phyloP scores from a whole-genome alignment of 2,797 vertebrate species.

The Vultur gryphus region DNA sequence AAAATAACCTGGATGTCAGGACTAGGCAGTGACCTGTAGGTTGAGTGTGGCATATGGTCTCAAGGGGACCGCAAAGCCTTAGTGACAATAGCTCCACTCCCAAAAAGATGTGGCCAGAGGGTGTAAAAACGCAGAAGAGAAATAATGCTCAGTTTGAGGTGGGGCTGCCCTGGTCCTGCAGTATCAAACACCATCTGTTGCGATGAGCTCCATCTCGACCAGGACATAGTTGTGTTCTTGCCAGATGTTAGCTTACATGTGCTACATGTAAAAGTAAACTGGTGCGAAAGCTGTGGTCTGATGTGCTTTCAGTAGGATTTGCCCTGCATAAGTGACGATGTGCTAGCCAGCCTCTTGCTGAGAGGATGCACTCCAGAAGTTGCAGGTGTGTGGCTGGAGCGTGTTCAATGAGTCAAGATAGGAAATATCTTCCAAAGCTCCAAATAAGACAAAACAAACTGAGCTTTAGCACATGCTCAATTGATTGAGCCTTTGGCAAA shows the following conservation, averaged over 20 bases:
- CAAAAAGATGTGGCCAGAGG: not conserved
- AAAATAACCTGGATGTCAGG: not conserved
- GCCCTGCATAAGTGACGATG: constrained; percentile 40
- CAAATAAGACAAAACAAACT: constrained; percentile 59
- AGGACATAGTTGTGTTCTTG: constrained; percentile 26
- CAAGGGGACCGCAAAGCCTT: not conserved
- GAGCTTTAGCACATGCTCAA: constrained; percentile 59
- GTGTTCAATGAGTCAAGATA: constrained; percentile 24
- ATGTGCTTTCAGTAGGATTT: constrained; percentile 55
- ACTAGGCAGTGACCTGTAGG: not conserved
- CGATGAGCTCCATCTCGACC: not conserved
- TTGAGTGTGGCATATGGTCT: not conserved
- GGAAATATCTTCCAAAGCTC: constrained; percentile 54
- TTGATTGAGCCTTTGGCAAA: constrained; percentile 54
- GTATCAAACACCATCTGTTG: constrained; percentile 6
- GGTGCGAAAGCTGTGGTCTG: constrained; percentile 30
- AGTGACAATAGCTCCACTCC: not conserved
- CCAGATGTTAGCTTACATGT: constrained; percentile 47
- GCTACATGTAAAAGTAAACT: constrained; percentile 41
- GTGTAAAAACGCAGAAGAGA: not conserved
- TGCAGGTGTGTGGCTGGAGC: constrained; percentile 49
- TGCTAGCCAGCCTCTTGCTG: constrained; percentile 37
- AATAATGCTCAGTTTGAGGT: not conserved
- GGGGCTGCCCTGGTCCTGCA: not conserved
- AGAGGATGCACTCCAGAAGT: constrained; percentile 48